Evolutionary conservation across 2,797 vertebrate genomes (phyloP), one percentile per base, ranked within the genome.

Genomic region (Sebastiscus tertius): DNA sequence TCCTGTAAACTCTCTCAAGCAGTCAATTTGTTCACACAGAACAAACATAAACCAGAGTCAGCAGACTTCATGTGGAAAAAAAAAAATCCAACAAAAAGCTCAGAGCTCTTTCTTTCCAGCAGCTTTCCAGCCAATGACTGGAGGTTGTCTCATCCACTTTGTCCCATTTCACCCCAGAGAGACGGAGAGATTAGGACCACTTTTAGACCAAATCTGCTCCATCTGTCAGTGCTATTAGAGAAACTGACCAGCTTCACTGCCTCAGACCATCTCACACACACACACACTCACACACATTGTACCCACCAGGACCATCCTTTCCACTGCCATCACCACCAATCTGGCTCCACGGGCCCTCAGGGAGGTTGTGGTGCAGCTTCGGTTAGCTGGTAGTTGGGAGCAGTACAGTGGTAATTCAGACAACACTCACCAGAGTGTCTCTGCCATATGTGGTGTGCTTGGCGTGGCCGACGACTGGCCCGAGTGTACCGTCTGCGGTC

Each of bases 371-470:
- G 49, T 68, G 67, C 74, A 55, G 70, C 70, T 76, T 67, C 12
- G 6, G 77, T 80, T 75, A 76, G 77, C 65, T 62, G 64, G 27
- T 75, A 36, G 74, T 54, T 71, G 68, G 61, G 75, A 26, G 63
- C 24, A 46, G 67, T 26, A 46, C 79, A n/a, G 11, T 58, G 24
- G 63, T 62, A 79, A 90, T 65, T 89, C 94, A 92, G 93, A 88
- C 89, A 94, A 93, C 93, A 95, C 96, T 92, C 95, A 98, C 96
- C 96, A 94, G 97, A 97, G 90, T 96, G 56, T 16, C 96, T 96
- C 18, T 4, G 80, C 97, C 97, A 91, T 98, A 98, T 92, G 97
- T 96, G 88, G 94, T 95, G 88, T 89, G 94, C 89, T 93, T 95
- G 76, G 84, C 93, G 74, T 56, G 14, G 84, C 96, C 95, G 42